Evolutionary conservation across 92 coral and sea anemone genomes (phyloP), one percentile per base, ranked within the genome.

Genomic region (Scolanthus callimorphus): DNA sequence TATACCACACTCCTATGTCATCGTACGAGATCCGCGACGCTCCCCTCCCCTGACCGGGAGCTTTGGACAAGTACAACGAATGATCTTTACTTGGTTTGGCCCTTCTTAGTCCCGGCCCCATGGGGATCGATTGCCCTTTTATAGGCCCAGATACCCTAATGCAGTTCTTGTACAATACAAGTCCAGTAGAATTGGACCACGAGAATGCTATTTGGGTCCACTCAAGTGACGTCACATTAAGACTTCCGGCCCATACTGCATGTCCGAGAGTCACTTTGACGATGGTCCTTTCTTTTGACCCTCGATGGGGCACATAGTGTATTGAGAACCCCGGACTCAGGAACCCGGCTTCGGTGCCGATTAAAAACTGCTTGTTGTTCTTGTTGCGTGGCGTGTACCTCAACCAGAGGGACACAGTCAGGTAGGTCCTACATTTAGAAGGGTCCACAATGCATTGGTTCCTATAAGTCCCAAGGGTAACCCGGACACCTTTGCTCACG

Each of bases 131-230:
- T 12, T 24, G 17, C 8, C 59, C 59, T 11, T 4, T 6, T 4
- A 22, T 29, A 25, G 4, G 24, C 8, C 51, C 25, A 3, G 80
- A 54, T 27, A 67, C 62, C 22, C 60, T 67, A 10, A 71, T 63
- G 29, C 95, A 87, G 69, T 87, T 85, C 49, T 67, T 80, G 38
- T 71, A 77, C 49, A 87, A 25, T 3, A 60, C 52, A 13, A 87
- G 54, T 0, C 95, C 95, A n/a, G 71, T 83, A 3, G 49, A 49
- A 17, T 55, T 62, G 9, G 81, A 70, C 95, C 90, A 87, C 27
- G 84, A 52, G 47, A 87, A 87, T 19, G 77, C 81, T 17, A 87
- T 39, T 54, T 87, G 95, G 12, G 86, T 63, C 95, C 95, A 87
- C 21, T 57, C 60, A 0, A 58, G 59, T 12, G 77, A 62, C 17